These are phyloP conservation scores for Dendrolimus punctatus DNA, from an alignment of 1,140 invertebrate species.

Conservation along the genomic window DNA sequence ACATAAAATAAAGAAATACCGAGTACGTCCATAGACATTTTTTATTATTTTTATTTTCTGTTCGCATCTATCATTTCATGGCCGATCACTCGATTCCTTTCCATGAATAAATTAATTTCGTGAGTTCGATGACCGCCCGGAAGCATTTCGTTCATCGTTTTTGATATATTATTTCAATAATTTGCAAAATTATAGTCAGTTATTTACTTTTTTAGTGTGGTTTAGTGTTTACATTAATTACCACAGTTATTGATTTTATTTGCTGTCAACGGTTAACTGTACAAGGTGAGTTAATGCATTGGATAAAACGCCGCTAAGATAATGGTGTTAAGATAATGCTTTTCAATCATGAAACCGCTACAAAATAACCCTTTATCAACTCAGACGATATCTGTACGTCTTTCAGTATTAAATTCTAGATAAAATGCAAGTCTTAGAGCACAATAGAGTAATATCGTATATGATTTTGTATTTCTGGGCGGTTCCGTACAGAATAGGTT, in stretches of 20 bases:
- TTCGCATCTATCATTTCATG: not conserved
- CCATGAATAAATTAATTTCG: constrained; percentile 16
- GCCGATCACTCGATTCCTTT: constrained; percentile 5
- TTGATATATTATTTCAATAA: constrained; percentile 44
- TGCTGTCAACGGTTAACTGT: constrained; percentile 5
- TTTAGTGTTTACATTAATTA: constrained; percentile 8
- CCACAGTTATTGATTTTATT: constrained; percentile 1
- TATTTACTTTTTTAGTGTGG: constrained; percentile 18
- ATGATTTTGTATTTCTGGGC: constrained; percentile 20
- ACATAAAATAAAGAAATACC: not conserved
- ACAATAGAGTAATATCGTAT: not conserved
- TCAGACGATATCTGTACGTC: constrained; percentile 29
- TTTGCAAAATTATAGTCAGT: constrained; percentile 23
- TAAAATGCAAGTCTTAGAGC: constrained; percentile 1
- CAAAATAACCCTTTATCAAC: constrained; percentile 5
- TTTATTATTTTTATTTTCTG: not conserved
- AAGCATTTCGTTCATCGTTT: constrained; percentile 49
- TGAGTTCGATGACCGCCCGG: constrained; percentile 33
- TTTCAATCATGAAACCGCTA: too few relatives aligned
- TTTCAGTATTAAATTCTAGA: constrained; percentile 6
- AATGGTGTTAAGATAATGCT: too few relatives aligned
- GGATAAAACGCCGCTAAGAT: not conserved
- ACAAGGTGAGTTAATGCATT: constrained; percentile 4
- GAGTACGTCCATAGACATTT: not conserved
- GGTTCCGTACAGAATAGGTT: constrained; percentile 25